phyloP scores from a whole-genome alignment of 1,140 invertebrate species.

The Holcopasites calliopsidis region DNA sequence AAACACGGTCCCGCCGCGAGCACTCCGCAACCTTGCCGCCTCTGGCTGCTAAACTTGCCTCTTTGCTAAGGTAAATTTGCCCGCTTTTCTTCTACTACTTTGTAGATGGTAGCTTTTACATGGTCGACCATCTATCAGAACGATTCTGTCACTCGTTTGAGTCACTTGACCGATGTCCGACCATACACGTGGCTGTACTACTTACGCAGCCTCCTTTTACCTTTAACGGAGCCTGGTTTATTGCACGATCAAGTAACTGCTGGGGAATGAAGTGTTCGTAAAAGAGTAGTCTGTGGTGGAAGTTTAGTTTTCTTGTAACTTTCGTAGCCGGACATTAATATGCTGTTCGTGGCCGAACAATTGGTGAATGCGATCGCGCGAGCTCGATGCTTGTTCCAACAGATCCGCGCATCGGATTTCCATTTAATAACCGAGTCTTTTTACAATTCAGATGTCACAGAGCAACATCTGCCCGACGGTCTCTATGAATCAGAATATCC shows the following conservation, averaged over 20 bases:
- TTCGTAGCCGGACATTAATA: background rate
- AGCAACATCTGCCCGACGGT: constrained; percentile 67
- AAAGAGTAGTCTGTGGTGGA: no score
- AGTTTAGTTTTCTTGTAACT: background rate
- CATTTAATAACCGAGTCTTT: constrained; percentile 69
- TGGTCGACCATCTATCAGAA: background rate
- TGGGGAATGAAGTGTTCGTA: no score
- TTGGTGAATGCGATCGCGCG: background rate
- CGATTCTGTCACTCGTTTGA: background rate
- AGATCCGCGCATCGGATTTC: constrained; percentile 16
- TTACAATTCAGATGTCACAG: constrained; percentile 71
- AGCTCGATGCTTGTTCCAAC: no score
- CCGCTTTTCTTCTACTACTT: background rate
- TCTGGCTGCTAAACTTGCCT: background rate
- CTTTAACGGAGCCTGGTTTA: no score
- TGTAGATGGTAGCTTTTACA: background rate
- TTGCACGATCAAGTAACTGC: no score
- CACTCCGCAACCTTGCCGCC: background rate
- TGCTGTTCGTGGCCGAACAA: background rate
- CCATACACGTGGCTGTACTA: background rate
- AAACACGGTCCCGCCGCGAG: background rate
- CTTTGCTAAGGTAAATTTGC: background rate
- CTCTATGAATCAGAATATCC: constrained; percentile 64
- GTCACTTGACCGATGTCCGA: background rate
- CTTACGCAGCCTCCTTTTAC: no score